These are phyloP conservation scores for Ommatoiulus sabulosus DNA, from an alignment of 2,888 invertebrate species.

Conservation along the genomic window DNA sequence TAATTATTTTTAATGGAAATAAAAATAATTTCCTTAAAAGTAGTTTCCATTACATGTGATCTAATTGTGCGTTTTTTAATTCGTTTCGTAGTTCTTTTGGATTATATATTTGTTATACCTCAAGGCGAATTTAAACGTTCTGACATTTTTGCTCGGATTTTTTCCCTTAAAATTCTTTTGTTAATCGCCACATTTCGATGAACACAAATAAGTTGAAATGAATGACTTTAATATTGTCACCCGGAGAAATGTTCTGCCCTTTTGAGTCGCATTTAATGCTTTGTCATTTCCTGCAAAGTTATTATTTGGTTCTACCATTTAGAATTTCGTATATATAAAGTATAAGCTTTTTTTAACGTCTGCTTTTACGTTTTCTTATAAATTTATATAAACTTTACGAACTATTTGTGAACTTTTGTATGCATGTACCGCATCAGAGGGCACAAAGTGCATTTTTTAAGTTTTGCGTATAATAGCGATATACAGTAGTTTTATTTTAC, in stretches of 20 bases:
- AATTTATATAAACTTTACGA: no score
- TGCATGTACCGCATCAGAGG: not conserved
- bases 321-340: not conserved
- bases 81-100: not conserved
- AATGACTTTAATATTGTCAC: conserved; percentile 32
- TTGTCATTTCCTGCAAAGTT: not conserved
- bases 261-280: not conserved
- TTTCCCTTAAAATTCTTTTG: not conserved
- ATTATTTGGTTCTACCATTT: not conserved
- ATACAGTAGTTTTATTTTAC: no score
- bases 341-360: not conserved
- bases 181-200: conserved; percentile 1
- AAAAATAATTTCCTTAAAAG: no score
- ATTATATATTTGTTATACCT: not conserved
- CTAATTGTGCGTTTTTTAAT: not conserved
- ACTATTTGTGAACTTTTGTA: not conserved
- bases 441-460: not conserved
- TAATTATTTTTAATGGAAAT: no score
- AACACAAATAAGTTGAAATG: conserved; percentile 30
- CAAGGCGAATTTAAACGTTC: not conserved
- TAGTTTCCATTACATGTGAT: not conserved
- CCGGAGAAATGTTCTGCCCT: conserved; percentile 32
- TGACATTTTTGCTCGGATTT: not conserved
- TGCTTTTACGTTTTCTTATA: not conserved
- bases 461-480: not conserved